Base-by-base conservation (phyloP, 2,113 vertebrate species). In the human (Homo sapiens) region DNA sequence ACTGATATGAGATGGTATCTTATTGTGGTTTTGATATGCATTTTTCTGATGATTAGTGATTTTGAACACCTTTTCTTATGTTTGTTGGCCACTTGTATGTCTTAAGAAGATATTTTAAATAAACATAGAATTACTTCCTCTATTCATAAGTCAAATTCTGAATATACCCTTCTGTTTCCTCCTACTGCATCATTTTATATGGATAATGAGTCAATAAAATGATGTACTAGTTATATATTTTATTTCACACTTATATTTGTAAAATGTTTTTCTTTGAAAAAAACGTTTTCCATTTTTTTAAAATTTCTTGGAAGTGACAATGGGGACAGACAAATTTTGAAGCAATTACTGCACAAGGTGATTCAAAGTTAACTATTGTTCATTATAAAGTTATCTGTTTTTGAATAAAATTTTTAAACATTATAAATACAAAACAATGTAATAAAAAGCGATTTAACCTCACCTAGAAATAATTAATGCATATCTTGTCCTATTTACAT, bases 261-360 rank as follows among this genome's bases (percentile, higher is more conserved):
- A 86, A 78, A 96, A 45, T 6, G 0, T 66, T n/a, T 79, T 95
- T 57, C 43, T 70, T 64, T 72, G 12, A 40, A 80, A 61, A 79
- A 82, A 57, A 10, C 73, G 3, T 32, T 52, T 87, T 88, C 76
- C 17, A 14, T 70, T 87, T 73, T 85, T 88, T 68, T 0, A 3
- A 40, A 85, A 59, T 0, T 8, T 4, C n/a, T 55, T 55, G 78
- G 43, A 83, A 23, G 10, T 75, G 8, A 17, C 43, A 94, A 11
- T 73, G 17, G 23, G 5, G 11, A 2, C 9, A n/a, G 6, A 30
- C 23, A 52, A 43, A 22, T 97, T 85, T 97, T 93, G 90, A 98
- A 95, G 30, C 25, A 97, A 94, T 96, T 97, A 97, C 98, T 96
- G 94, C 82, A 98, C 0, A 57, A 83, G 18, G 1, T 32, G 45